Percentiles rank a stretch among this genome's conserved stretches.
Conservation (phyloP, 2,888 invertebrate species). For the Chrysodeixis includens region DNA sequence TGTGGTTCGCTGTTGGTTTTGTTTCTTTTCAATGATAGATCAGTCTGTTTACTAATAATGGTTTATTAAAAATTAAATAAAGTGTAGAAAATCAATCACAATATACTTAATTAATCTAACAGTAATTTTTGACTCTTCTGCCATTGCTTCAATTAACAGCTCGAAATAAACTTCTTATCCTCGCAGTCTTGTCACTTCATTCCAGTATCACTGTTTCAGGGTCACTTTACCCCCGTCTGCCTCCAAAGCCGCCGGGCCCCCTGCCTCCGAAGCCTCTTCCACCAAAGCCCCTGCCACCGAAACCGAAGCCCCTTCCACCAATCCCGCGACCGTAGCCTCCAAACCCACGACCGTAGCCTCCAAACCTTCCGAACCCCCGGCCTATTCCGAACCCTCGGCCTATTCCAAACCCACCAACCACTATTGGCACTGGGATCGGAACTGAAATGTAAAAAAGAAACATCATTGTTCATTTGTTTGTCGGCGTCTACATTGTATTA, state of each 20-base stretch:
- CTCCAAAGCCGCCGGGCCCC: slow-evolving; percentile 47
- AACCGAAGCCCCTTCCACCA: slow-evolving; percentile 62
- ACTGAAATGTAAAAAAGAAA: slow-evolving; percentile 22
- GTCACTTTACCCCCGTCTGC: slow-evolving; percentile 44
- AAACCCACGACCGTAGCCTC: slow-evolving; percentile 60
- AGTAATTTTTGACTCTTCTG: background rate
- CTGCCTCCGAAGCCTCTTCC: slow-evolving; percentile 46
- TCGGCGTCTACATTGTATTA: background rate
- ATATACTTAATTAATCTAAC: background rate
- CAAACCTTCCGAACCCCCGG: slow-evolving; percentile 60
- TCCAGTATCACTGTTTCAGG: background rate
- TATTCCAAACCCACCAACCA: slow-evolving; percentile 58
- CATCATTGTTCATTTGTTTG: no score
- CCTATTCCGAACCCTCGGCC: slow-evolving; percentile 63
- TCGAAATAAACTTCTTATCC: background rate
- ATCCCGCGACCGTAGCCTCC: slow-evolving; percentile 63
- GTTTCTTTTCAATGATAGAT: background rate
- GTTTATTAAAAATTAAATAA: background rate
- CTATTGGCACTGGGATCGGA: slow-evolving; percentile 60
- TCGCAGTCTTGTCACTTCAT: background rate
- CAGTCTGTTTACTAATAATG: background rate
- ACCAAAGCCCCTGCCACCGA: slow-evolving; percentile 59
- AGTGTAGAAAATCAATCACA: background rate
- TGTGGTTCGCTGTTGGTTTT: no score
- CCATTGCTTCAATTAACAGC: background rate